Percentiles rank a stretch among this genome's conserved stretches.
Conservation (phyloP, 2,797 vertebrate genomes). For the Rhynchotus rufescens region DNA sequence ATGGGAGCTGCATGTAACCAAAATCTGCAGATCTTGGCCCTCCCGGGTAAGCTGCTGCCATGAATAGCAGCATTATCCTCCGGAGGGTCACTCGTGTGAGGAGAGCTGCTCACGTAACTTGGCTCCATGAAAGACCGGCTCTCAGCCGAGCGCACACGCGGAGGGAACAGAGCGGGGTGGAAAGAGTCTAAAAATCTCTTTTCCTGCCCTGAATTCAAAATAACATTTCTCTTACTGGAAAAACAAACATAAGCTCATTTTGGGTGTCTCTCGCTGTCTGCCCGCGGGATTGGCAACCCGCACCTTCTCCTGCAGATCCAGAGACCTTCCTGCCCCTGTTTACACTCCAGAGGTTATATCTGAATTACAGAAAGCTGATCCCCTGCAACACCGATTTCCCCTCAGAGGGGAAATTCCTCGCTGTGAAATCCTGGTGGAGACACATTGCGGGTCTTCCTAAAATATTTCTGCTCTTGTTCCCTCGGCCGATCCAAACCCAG, state of each 20-base stretch:
- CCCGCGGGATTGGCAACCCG: constrained; percentile 27
- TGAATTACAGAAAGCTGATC: constrained; percentile 41
- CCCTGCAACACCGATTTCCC: constrained; percentile 21
- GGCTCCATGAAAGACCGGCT: neutral
- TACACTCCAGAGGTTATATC: neutral
- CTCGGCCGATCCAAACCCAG: neutral
- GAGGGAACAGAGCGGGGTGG: neutral
- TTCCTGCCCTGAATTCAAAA: constrained; percentile 61
- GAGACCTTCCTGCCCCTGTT: constrained; percentile 26
- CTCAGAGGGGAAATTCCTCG: constrained; percentile 36
- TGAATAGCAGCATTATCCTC: constrained; percentile 35
- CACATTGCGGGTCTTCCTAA: neutral
- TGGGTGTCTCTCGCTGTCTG: constrained; percentile 44
- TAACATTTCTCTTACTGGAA: constrained; percentile 55
- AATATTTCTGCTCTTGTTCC: neutral
- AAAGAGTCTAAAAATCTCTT: constrained; percentile 61
- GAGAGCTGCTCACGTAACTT: neutral
- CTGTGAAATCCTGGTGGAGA: constrained; percentile 28
- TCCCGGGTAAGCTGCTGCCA: neutral
- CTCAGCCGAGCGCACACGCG: neutral
- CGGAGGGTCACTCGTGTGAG: neutral
- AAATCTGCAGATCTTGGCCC: neutral
- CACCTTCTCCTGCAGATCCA: neutral
- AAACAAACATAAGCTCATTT: constrained; percentile 62
- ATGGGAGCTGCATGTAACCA: neutral